phyloP scores from a whole-genome alignment of 2,797 vertebrate genomes.

The Geotrypetes seraphini region DNA sequence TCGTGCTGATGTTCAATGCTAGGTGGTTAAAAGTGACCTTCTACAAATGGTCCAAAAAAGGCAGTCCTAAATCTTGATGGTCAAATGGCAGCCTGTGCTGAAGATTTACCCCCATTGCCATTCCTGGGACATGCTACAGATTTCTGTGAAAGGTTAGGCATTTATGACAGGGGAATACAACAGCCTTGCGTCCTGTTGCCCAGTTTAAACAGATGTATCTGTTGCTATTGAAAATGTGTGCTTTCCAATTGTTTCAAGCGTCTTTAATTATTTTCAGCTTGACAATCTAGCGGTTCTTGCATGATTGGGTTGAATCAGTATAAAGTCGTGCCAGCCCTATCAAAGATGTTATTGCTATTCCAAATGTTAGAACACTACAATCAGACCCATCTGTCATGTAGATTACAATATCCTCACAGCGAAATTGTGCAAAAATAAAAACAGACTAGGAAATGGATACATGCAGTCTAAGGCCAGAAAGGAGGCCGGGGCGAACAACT shows the following conservation, averaged over 20 bases:
- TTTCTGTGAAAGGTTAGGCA: constrained; percentile 42
- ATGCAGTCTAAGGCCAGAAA: no score
- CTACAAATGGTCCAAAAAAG: no score
- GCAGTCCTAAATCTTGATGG: no score
- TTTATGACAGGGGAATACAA: constrained; percentile 56
- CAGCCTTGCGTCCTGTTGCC: constrained; percentile 55
- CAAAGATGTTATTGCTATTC: constrained; percentile 75
- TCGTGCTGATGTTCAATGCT: no score
- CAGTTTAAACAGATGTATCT: constrained; percentile 73
- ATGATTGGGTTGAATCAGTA: constrained; percentile 69
- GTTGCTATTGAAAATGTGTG: constrained; percentile 62
- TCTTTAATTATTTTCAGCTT: constrained; percentile 74
- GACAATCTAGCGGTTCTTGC: constrained; percentile 69
- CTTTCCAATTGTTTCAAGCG: constrained; percentile 72
- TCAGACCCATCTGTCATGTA: constrained; percentile 75
- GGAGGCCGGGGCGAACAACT: no score
- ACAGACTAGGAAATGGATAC: no score
- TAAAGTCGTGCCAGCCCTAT: constrained; percentile 73
- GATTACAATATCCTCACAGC: constrained; percentile 60
- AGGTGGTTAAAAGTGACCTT: no score
- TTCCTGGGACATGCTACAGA: constrained; percentile 46
- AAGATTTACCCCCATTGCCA: no score
- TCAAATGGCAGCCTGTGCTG: no score
- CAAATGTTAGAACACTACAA: constrained; percentile 71
- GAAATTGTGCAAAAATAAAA: constrained; percentile 26